Percentiles rank a stretch among this genome's conserved stretches.
These are phyloP conservation scores for Montipora foliosa DNA, from an alignment of 64 coral and sea anemone genomes.

Conservation along the genomic window DNA sequence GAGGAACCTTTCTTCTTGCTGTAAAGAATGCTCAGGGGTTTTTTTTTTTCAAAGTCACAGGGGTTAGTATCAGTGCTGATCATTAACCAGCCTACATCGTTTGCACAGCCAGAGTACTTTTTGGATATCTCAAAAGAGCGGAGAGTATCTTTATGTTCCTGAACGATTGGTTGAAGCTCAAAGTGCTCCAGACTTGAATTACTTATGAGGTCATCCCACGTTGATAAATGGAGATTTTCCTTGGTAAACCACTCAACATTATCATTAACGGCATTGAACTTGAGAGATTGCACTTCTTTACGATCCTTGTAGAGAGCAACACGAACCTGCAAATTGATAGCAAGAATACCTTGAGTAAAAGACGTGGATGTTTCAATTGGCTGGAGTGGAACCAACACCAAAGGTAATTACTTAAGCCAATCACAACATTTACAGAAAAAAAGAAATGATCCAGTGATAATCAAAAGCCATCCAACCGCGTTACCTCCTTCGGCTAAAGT, in stretches of 20 bases:
- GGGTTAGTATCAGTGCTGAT: background rate
- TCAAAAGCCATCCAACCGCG: too few relatives aligned
- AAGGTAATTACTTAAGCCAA: too few relatives aligned
- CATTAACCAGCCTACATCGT: conserved; percentile 5
- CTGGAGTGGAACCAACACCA: too few relatives aligned
- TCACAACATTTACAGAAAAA: too few relatives aligned
- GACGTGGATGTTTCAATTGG: too few relatives aligned
- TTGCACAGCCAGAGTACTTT: background rate
- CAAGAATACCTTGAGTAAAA: background rate
- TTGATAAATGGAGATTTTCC: background rate
- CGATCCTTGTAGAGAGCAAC: conserved; percentile 11
- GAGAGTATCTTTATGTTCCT: background rate
- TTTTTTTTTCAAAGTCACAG: background rate
- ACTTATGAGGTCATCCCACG: conserved; percentile 28
- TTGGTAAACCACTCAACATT: conserved; percentile 31
- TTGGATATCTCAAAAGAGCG: conserved; percentile 3
- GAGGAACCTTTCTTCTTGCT: background rate
- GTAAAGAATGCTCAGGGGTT: background rate
- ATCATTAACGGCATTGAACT: conserved; percentile 10
- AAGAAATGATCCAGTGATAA: too few relatives aligned
- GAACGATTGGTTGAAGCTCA: background rate
- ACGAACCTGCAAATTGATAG: background rate
- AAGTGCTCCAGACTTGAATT: background rate
- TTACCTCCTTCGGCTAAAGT: too few relatives aligned
- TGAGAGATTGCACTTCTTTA: conserved; percentile 15